A percentile compares a stretch with the other conserved stretches of the same genome.
Evolutionary conservation across 2,113 vertebrate species (phyloP).

Genomic region (Procavia capensis): DNA sequence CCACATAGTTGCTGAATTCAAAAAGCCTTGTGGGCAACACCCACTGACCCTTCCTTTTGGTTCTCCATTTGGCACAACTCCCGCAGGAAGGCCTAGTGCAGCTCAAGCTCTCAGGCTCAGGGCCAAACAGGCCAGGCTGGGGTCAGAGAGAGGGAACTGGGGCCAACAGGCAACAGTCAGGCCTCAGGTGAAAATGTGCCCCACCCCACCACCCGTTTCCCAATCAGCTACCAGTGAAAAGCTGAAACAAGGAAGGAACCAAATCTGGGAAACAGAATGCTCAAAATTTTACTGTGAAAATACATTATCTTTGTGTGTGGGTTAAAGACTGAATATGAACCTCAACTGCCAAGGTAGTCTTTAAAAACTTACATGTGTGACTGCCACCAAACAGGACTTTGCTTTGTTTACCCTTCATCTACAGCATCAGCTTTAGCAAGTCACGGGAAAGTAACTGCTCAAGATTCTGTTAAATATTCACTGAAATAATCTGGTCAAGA

Average conservation of each 20-base stretch:
- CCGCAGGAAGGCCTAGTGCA: not conserved
- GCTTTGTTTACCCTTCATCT: not conserved
- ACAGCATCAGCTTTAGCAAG: not conserved
- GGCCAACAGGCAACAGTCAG: not conserved
- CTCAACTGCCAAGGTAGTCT: not conserved
- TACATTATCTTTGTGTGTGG: not conserved
- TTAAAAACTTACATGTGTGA: not conserved
- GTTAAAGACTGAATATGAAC: not conserved
- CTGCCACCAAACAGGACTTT: not conserved
- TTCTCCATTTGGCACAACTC: not conserved
- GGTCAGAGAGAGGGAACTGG: not conserved
- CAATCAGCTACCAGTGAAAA: not conserved
- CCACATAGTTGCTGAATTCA: not conserved
- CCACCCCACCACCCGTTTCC: not conserved
- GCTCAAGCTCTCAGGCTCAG: not conserved
- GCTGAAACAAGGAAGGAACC: not conserved
- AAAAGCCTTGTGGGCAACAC: not conserved
- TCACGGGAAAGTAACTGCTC: not conserved
- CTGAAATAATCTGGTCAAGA: not conserved
- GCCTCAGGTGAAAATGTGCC: fast-evolving
- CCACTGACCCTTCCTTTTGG: not conserved
- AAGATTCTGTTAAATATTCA: not conserved
- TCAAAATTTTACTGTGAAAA: not conserved
- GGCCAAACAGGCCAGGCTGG: not conserved
- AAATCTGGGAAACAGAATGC: not conserved